Base-by-base conservation (phyloP, 2,797 vertebrate species). In the Acanthornis magna region DNA sequence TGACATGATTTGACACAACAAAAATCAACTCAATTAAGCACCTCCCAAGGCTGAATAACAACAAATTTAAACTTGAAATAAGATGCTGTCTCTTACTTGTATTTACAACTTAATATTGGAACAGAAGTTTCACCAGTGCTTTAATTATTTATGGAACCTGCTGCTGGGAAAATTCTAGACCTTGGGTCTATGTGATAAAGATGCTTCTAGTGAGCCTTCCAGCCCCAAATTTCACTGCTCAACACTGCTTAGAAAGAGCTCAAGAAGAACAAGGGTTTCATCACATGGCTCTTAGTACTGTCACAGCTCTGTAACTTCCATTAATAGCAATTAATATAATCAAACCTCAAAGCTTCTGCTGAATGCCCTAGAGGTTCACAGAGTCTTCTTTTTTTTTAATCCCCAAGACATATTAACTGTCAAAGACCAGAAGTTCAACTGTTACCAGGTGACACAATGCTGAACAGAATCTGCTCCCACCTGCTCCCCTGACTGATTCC, bases 51-150 rank as follows among this genome's bases (percentile, higher is more conserved):
- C 68, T 94, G 86, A 87, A 91, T 58, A 87, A 89, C 95, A 92
- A 91, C 47, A 80, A 92, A 93, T 88, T 91, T 83, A 88, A 92
- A 91, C 92, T 68, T 82, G 65, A 97, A 96, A 93, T 91, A 85
- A 88, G 93, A 96, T 68, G 78, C 78, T 67, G 68, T 93, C 91
- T 87, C 88, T 82, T 65, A 78, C 58, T 88, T 89, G 71, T 89
- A 92, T 87, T 83, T 95, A 95, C 88, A 93, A 80, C 80, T 90
- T 93, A 48, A 91, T 94, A 96, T 87, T 85, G 81, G 89, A 94
- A 95, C 30, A 91, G 50, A 90, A 91, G 89, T 95, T 95, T 85
- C 84, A 92, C n/a, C 45, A 45, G 20, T 57, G 60, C 83, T 88
- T 95, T 92, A 87, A 91, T 88, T 95, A 90, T 96, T 95, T 89